Evolutionary conservation across 1,140 invertebrate species (phyloP).

Genomic region (Paraescarpia echinospica): DNA sequence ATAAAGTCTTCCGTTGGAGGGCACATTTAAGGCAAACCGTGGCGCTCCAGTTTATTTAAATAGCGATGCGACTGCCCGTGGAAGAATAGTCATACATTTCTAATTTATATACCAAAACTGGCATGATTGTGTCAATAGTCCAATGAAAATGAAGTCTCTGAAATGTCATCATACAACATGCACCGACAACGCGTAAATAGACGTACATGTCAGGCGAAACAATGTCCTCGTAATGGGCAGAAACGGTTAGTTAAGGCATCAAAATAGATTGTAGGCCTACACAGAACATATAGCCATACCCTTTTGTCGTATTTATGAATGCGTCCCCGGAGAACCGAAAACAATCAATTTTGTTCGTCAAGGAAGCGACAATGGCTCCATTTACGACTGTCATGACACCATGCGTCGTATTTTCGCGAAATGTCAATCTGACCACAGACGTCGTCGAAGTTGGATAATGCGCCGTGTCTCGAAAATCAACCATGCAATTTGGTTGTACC

Average conservation of each 20-base stretch:
- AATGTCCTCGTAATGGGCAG: neutral
- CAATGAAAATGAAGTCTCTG: neutral
- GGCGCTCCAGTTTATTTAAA: too few species aligned
- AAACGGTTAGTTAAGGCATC: neutral
- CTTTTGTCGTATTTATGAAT: neutral
- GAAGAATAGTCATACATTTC: neutral
- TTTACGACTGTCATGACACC: neutral
- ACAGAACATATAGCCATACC: neutral
- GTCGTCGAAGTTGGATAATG: neutral
- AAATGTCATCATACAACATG: neutral
- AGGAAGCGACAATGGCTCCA: neutral
- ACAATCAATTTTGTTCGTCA: neutral
- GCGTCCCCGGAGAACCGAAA: neutral
- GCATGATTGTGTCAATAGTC: neutral
- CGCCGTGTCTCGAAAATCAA: neutral
- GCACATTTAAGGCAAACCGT: too few species aligned
- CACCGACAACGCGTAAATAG: neutral
- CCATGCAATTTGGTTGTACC: neutral
- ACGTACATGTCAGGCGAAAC: neutral
- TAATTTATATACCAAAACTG: neutral
- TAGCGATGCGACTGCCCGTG: neutral
- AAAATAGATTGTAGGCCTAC: neutral
- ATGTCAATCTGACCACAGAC: neutral
- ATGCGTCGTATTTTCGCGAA: neutral
- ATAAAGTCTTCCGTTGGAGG: too few species aligned